These are phyloP conservation scores for Drosophila tsacasi DNA, from an alignment of 1,140 invertebrate genomes.

Conservation along the genomic window DNA sequence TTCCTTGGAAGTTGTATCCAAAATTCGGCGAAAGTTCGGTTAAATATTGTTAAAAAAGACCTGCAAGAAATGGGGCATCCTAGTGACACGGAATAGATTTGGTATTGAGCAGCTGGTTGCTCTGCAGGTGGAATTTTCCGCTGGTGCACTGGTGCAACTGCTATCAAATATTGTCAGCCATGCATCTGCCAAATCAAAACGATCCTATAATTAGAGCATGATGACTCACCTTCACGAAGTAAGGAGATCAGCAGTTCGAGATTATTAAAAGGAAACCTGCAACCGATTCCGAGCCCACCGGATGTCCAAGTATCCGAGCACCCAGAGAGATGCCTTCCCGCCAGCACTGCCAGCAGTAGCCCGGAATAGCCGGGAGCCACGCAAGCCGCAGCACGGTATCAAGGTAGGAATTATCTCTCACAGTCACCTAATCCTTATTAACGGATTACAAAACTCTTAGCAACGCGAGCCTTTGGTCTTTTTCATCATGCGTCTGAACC, in stretches of 20 bases:
- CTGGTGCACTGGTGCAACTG: constrained; percentile 22
- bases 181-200: constrained; percentile 27
- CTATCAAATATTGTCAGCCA: constrained; percentile 15
- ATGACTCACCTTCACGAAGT: constrained; percentile 18
- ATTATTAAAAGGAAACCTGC: neutral
- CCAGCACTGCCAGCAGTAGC: constrained; percentile 22
- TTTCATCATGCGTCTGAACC: constrained; percentile 87
- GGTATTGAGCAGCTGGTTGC: neutral
- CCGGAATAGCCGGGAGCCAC: constrained; percentile 34
- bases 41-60: neutral
- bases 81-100: neutral
- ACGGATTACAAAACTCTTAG: constrained; percentile 4
- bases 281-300: constrained; percentile 1
- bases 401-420: constrained; percentile 31
- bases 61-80: neutral
- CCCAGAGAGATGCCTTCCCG: constrained; percentile 33
- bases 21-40: constrained; percentile 1
- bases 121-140: constrained; percentile 16
- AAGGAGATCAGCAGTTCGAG: neutral
- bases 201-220: constrained; percentile 33
- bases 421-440: neutral
- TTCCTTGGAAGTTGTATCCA: constrained; percentile 4
- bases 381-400: constrained; percentile 30
- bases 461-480: constrained; percentile 82
- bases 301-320: constrained; percentile 26